These are phyloP conservation scores for Dolichallabes microphthalmus DNA, from an alignment of 2,113 vertebrate genomes.

Conservation along the genomic window DNA sequence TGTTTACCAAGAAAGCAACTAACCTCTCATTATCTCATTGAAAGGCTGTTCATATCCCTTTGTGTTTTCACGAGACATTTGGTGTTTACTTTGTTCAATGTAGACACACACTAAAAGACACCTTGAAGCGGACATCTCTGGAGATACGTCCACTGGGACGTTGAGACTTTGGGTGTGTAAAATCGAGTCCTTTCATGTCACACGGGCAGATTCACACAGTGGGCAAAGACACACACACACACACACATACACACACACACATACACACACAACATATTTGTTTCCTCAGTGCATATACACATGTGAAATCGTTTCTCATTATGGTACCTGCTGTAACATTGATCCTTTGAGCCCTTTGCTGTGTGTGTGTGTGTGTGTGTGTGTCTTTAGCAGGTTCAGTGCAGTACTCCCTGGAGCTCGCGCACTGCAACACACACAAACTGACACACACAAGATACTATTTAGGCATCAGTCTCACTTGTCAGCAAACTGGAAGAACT, in stretches of 20 bases:
- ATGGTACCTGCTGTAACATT: conserved; percentile 45
- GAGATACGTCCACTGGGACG: conserved; percentile 40
- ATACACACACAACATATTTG: conserved; percentile 7
- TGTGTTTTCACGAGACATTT: conserved; percentile 51
- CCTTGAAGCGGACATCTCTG: conserved; percentile 51
- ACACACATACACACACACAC: neutral
- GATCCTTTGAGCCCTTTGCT: conserved; percentile 22
- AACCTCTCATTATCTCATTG: conserved; percentile 48
- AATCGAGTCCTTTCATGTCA: conserved; percentile 40
- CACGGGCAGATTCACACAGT: conserved; percentile 27
- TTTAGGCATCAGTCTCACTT: conserved; percentile 63
- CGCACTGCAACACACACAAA: conserved; percentile 47
- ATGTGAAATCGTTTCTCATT: conserved; percentile 38
- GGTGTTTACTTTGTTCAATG: conserved; percentile 52
- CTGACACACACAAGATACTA: conserved; percentile 47
- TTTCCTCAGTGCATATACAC: conserved; percentile 36
- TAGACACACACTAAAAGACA: conserved; percentile 52
- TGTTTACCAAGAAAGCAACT: conserved; percentile 45
- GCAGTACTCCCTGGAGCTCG: conserved; percentile 40
- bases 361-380: conserved; percentile 24
- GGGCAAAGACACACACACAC: neutral
- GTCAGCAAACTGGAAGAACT: conserved; percentile 70
- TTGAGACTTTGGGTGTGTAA: conserved; percentile 44
- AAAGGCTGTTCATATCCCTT: conserved; percentile 37
- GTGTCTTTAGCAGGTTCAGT: conserved; percentile 30